phyloP scores from a whole-genome alignment of 2,113 vertebrate species.

The Xiphophorus hellerii region DNA sequence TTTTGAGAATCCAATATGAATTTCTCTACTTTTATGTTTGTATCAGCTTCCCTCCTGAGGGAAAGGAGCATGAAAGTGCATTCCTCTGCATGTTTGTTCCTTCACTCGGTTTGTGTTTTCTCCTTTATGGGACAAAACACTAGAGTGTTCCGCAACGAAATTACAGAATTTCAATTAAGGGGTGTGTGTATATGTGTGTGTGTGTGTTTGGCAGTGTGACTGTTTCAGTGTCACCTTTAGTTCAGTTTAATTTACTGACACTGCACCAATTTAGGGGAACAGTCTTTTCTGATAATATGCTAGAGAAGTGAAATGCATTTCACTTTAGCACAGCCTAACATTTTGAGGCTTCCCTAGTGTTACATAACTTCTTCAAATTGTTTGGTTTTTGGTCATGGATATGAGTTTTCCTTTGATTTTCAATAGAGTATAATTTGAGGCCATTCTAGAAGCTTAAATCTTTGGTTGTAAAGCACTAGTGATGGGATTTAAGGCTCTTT shows the following conservation, averaged over 20 bases:
- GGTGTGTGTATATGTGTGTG: not conserved
- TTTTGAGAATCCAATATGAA: constrained; percentile 56
- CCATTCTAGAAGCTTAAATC: too few species aligned
- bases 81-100: constrained; percentile 8
- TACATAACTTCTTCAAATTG: too few species aligned
- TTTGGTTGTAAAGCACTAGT: too few species aligned
- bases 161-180: constrained; percentile 51
- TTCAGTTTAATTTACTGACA: not conserved
- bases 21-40: constrained; percentile 65
- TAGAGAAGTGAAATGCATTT: too few species aligned
- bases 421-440: too few species aligned
- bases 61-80: constrained; percentile 14
- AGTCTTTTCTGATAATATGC: not conserved
- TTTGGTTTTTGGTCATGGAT: too few species aligned
- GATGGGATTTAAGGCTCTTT: too few species aligned
- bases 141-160: constrained; percentile 17
- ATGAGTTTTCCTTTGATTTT: too few species aligned
- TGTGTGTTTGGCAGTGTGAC: not conserved
- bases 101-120: constrained; percentile 15
- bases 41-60: constrained; percentile 51
- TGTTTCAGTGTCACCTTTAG: not conserved
- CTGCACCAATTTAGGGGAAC: not conserved
- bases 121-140: constrained; percentile 46
- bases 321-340: too few species aligned
- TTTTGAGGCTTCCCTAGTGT: too few species aligned